Evolutionary conservation across 2,888 invertebrate genomes (phyloP).

Genomic region (Andrena bicolor): DNA sequence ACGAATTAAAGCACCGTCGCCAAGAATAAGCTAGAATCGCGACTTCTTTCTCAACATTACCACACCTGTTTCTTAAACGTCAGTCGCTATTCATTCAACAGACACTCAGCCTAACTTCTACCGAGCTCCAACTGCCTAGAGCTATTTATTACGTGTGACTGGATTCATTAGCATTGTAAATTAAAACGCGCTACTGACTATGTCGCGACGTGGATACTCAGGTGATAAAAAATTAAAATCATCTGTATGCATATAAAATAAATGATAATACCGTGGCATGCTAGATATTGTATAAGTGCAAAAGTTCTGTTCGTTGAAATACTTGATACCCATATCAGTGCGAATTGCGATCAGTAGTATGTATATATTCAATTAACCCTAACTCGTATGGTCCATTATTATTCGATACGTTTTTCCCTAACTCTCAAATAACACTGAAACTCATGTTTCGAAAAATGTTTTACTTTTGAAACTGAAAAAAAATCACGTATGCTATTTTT

Average conservation of each 20-base stretch:
- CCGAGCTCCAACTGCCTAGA: background rate
- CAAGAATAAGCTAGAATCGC: slow-evolving; percentile 44
- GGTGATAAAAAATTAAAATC: slow-evolving; percentile 10
- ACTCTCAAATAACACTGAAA: too few species aligned
- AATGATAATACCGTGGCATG: background rate
- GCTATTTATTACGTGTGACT: background rate
- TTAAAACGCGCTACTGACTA: background rate
- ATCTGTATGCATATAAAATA: background rate
- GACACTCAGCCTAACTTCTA: slow-evolving; percentile 4
- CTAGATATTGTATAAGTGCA: background rate
- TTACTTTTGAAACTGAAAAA: too few species aligned
- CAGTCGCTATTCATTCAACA: slow-evolving; percentile 30
- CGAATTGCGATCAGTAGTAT: too few species aligned
- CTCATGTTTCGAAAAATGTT: too few species aligned
- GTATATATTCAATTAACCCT: too few species aligned
- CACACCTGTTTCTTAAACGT: slow-evolving; percentile 50
- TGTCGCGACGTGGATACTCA: slow-evolving; percentile 6
- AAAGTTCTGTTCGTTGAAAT: too few species aligned
- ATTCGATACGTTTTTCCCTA: too few species aligned
- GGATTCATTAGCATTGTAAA: background rate
- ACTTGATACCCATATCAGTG: too few species aligned
- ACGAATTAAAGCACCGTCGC: slow-evolving; percentile 69
- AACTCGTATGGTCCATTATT: too few species aligned
- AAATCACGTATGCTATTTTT: too few species aligned
- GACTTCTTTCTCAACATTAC: slow-evolving; percentile 22